These are phyloP conservation scores for Brachymystax lenok DNA, from an alignment of 2,797 vertebrate genomes.

Conservation along the genomic window DNA sequence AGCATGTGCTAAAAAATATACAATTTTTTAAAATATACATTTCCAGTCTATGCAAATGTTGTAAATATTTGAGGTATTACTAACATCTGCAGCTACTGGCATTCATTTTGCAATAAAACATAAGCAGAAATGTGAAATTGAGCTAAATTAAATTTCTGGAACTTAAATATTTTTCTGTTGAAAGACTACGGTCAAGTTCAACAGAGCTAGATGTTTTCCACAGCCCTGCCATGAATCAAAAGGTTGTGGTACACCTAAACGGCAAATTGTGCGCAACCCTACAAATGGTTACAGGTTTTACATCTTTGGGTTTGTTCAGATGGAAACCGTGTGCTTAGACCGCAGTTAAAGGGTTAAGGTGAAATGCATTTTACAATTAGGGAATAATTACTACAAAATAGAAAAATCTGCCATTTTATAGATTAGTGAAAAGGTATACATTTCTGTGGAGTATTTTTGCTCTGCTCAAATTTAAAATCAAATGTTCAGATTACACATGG, in stretches of 20 bases:
- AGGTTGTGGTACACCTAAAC: conserved; percentile 19
- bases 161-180: conserved; percentile 33
- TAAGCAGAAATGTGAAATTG: conserved; percentile 21
- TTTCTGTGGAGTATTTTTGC: conserved; percentile 12
- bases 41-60: conserved; percentile 67
- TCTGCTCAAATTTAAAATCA: conserved; percentile 33
- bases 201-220: conserved; percentile 32
- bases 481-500: conserved; percentile 1
- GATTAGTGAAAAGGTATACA: conserved; percentile 5
- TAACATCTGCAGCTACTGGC: conserved; percentile 73
- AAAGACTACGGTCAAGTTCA: conserved; percentile 24
- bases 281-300: conserved; percentile 38
- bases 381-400: conserved; percentile 40
- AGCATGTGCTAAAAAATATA: conserved; percentile 71
- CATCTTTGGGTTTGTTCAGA: conserved; percentile 59
- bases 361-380: conserved; percentile 3
- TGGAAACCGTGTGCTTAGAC: conserved; percentile 18
- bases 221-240: neutral
- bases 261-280: conserved; percentile 48
- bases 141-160: conserved; percentile 49
- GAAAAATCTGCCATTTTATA: conserved; percentile 3
- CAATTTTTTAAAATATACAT: conserved; percentile 80
- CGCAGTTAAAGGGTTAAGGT: conserved; percentile 22
- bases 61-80: conserved; percentile 68
- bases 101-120: conserved; percentile 40